Evolutionary conservation across 2,113 vertebrate species (phyloP).

Genomic region (Vidua macroura): DNA sequence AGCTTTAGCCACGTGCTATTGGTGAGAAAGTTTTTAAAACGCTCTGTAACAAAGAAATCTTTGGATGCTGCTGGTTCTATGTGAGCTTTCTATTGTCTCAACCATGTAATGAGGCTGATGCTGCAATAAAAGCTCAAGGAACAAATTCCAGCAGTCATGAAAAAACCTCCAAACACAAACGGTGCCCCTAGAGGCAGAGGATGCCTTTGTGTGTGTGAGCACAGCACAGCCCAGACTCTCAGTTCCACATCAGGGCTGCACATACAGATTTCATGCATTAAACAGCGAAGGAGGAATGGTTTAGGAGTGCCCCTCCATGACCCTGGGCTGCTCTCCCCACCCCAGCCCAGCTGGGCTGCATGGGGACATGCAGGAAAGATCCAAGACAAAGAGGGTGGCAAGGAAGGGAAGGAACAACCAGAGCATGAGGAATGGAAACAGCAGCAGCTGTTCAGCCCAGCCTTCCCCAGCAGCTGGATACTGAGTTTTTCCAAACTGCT

Average conservation of each 20-base stretch:
- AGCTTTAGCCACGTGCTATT: neutral
- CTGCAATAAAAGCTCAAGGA: neutral
- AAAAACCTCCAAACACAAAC: neutral
- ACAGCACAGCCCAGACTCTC: neutral
- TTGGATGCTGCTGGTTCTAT: neutral
- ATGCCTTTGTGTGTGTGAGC: neutral
- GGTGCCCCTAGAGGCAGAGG: neutral
- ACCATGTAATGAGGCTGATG: neutral
- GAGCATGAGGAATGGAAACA: neutral
- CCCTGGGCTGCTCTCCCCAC: neutral
- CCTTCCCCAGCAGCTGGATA: neutral
- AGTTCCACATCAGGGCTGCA: neutral
- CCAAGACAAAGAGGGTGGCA: neutral
- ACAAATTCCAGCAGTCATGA: neutral
- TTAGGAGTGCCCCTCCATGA: neutral
- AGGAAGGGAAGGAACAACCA: neutral
- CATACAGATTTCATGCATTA: too few relatives aligned
- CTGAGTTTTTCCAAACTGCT: neutral
- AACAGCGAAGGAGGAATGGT: neutral
- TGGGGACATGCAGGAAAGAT: neutral
- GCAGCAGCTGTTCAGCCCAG: neutral
- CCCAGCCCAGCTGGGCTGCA: neutral
- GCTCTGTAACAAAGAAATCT: neutral
- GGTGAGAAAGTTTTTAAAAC: neutral
- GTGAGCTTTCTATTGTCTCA: neutral